These are phyloP conservation scores for Orthosia incerta DNA, from an alignment of 2,888 invertebrate genomes.

Conservation along the genomic window DNA sequence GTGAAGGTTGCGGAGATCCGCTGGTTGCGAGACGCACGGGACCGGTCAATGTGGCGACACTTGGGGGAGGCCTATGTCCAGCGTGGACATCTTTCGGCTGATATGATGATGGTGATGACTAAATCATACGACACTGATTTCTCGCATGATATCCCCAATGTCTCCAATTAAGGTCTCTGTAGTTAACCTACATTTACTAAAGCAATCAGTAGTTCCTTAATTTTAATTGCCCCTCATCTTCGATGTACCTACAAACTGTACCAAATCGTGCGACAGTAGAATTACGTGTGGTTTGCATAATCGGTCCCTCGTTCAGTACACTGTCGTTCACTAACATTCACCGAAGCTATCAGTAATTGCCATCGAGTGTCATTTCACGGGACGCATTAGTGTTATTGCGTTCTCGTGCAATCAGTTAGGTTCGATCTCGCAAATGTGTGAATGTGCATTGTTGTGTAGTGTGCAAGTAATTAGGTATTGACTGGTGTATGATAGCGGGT, in stretches of 20 bases:
- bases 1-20: too few relatives aligned
- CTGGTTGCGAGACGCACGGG: too few relatives aligned
- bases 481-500: constrained; percentile 5
- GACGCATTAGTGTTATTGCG: constrained; percentile 88
- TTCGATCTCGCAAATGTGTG: constrained; percentile 77
- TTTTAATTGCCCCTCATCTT: too few relatives aligned
- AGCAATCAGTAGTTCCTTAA: too few relatives aligned
- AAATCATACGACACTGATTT: neutral
- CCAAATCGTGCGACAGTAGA: neutral
- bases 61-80: too few relatives aligned
- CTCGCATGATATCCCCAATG: constrained; percentile 2
- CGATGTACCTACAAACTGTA: too few relatives aligned
- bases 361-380: constrained; percentile 89
- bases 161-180: constrained; percentile 73
- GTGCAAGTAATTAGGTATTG: constrained; percentile 48
- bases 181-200: constrained; percentile 72
- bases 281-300: constrained; percentile 20
- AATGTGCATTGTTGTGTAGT: constrained; percentile 66
- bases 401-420: constrained; percentile 76
- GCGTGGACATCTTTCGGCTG: too few relatives aligned
- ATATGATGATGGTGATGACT: too few relatives aligned
- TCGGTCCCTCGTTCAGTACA: constrained; percentile 66
- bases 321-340: constrained; percentile 79
- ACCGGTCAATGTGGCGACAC: too few relatives aligned
- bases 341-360: constrained; percentile 87